phyloP scores from a whole-genome alignment of 2,797 vertebrate genomes.

The Erithacus rubecula region DNA sequence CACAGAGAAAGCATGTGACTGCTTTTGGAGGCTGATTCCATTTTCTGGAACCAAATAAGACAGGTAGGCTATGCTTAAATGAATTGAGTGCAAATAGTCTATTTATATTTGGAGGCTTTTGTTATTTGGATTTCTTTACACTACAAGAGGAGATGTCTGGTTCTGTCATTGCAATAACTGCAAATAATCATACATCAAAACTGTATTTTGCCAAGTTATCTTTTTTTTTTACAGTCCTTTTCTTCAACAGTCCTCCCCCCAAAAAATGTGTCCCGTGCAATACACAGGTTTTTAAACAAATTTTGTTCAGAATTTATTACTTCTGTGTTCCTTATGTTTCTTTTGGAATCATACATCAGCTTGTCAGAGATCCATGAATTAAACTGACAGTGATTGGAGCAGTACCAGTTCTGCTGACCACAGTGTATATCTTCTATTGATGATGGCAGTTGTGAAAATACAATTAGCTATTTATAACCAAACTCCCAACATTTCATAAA shows the following conservation, averaged over 20 bases:
- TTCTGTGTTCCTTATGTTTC: conserved; percentile 3
- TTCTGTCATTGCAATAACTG: not conserved
- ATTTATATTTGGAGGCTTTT: not conserved
- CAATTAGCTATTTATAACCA: conserved; percentile 10
- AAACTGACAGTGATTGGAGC: conserved; percentile 12
- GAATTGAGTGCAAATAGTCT: not conserved
- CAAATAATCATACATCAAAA: not conserved
- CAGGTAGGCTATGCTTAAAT: not conserved
- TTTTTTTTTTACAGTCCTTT: not conserved
- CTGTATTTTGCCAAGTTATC: not conserved
- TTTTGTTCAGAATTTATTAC: not conserved
- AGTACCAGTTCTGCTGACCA: conserved; percentile 22
- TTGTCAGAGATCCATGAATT: conserved; percentile 47
- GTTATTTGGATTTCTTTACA: not conserved
- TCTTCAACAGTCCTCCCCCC: not conserved
- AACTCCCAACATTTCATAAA: not conserved
- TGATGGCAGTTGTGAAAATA: conserved; percentile 6
- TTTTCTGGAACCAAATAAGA: not conserved
- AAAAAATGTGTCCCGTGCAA: not conserved
- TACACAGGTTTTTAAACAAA: not conserved
- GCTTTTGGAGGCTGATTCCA: not conserved
- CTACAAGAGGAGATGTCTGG: not conserved
- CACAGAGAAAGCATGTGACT: not conserved
- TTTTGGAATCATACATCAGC: conserved; percentile 17
- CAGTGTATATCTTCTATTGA: not conserved